These are phyloP conservation scores for Seladonia tumulorum DNA, from an alignment of 2,888 invertebrate species.

Conservation along the genomic window DNA sequence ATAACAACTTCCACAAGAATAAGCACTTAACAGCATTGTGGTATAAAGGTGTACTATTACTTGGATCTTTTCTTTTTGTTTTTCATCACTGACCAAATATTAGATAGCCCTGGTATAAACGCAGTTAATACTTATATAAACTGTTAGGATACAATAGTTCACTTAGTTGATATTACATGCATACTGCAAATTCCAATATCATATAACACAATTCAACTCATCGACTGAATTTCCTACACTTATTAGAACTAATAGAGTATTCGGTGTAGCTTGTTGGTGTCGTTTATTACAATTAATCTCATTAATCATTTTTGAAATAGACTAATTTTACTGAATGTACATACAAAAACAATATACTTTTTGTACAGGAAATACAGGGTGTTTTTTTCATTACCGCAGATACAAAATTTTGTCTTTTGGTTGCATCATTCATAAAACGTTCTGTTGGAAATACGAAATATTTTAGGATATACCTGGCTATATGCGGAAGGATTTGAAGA, in stretches of 20 bases:
- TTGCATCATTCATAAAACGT: conserved; percentile 49
- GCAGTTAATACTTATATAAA: conserved; percentile 45
- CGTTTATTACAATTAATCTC: conserved; percentile 75
- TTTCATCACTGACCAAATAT: conserved; percentile 42
- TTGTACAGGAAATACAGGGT: conserved; percentile 64
- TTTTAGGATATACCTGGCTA: conserved; percentile 42
- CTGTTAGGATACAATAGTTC: conserved; percentile 54
- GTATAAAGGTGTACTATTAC: conserved; percentile 55
- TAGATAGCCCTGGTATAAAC: conserved; percentile 46
- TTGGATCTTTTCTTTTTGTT: conserved; percentile 37
- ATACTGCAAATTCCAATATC: conserved; percentile 49
- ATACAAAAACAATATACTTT: conserved; percentile 58
- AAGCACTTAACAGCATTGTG: conserved; percentile 55
- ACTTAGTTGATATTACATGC: conserved; percentile 50
- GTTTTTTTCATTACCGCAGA: conserved; percentile 73
- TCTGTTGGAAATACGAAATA: conserved; percentile 36
- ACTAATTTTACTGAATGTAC: conserved; percentile 74
- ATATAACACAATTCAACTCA: conserved; percentile 62
- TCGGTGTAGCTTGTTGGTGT: conserved; percentile 80
- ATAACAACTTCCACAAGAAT: conserved; percentile 36
- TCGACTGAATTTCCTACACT: conserved; percentile 63
- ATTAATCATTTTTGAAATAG: conserved; percentile 75
- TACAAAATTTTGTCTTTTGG: conserved; percentile 53
- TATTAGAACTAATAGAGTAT: conserved; percentile 76
- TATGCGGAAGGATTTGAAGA: conserved; percentile 34